phyloP scores from a whole-genome alignment of 2,888 invertebrate genomes.

The Lamproptera curius region DNA sequence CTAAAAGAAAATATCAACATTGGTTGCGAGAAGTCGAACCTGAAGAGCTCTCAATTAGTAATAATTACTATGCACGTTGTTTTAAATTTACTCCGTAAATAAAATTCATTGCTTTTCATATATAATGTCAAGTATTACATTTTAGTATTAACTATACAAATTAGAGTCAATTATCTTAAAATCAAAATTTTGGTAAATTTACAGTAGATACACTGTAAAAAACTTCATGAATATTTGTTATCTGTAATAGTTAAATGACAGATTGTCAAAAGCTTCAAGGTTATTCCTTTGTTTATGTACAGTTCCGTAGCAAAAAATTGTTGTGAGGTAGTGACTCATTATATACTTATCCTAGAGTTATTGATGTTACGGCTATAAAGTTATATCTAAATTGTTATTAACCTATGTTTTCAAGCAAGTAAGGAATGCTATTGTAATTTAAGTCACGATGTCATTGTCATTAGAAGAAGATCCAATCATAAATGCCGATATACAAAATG shows the following conservation, averaged over 20 bases:
- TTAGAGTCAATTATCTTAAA: too few relatives aligned
- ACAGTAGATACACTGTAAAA: too few relatives aligned
- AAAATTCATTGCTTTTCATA: too few relatives aligned
- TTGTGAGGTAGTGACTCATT: conserved; percentile 9
- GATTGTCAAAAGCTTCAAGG: conserved; percentile 2
- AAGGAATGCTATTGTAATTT: conserved; percentile 32
- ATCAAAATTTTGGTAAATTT: too few relatives aligned
- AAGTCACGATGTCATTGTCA: conserved; percentile 53
- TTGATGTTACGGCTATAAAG: conserved; percentile 1
- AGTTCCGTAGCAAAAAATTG: conserved; percentile 3
- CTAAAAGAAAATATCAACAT: too few relatives aligned
- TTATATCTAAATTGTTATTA: neutral
- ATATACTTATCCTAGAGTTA: too few relatives aligned
- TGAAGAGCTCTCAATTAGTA: too few relatives aligned
- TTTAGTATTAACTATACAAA: too few relatives aligned
- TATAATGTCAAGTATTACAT: too few relatives aligned
- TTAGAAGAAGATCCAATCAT: conserved; percentile 66
- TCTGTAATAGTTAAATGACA: neutral
- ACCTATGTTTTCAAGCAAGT: conserved; percentile 5
- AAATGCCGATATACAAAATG: conserved; percentile 64
- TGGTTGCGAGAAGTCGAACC: too few relatives aligned
- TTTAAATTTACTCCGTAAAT: too few relatives aligned
- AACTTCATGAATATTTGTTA: neutral
- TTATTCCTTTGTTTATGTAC: conserved; percentile 16
- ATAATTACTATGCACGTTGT: too few relatives aligned